Percentiles rank a stretch among this genome's conserved stretches.
phyloP scores from a whole-genome alignment of 2,113 vertebrate species.

The Tragelaphus imberbis region DNA sequence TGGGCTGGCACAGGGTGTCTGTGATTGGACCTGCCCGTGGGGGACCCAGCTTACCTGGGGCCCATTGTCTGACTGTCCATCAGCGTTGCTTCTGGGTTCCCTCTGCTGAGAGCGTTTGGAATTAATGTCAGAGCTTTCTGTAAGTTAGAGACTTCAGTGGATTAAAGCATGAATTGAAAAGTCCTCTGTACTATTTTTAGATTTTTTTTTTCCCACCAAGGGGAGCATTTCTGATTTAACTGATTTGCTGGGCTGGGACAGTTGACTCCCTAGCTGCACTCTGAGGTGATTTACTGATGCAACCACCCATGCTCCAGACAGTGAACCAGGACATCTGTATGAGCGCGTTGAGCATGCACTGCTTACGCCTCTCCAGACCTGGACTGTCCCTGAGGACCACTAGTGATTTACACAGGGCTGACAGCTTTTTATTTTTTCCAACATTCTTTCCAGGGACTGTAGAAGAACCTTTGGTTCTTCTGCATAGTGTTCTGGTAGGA shows the following conservation, averaged over 20 bases:
- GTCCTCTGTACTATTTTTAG: neutral
- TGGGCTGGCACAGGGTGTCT: neutral
- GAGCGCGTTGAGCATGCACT: neutral
- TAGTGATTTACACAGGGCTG: neutral
- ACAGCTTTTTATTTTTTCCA: neutral
- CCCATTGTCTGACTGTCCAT: neutral
- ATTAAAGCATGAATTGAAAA: neutral
- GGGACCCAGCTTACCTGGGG: neutral
- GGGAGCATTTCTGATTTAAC: neutral
- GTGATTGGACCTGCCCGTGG: rapidly evolving
- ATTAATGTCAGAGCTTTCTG: neutral
- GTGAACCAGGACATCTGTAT: neutral
- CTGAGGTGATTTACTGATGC: neutral
- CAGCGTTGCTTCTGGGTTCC: neutral
- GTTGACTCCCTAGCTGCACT: neutral
- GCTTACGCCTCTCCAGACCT: neutral
- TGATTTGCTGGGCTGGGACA: neutral
- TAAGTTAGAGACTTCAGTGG: neutral
- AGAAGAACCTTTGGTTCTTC: neutral
- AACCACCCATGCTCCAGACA: neutral
- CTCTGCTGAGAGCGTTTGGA: neutral
- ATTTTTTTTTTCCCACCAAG: neutral
- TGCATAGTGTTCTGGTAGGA: neutral
- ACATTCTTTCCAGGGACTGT: neutral
- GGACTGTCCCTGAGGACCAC: neutral